These are phyloP conservation scores for Drosophila miranda DNA, from an alignment of 1,140 invertebrate genomes.

Conservation along the genomic window DNA sequence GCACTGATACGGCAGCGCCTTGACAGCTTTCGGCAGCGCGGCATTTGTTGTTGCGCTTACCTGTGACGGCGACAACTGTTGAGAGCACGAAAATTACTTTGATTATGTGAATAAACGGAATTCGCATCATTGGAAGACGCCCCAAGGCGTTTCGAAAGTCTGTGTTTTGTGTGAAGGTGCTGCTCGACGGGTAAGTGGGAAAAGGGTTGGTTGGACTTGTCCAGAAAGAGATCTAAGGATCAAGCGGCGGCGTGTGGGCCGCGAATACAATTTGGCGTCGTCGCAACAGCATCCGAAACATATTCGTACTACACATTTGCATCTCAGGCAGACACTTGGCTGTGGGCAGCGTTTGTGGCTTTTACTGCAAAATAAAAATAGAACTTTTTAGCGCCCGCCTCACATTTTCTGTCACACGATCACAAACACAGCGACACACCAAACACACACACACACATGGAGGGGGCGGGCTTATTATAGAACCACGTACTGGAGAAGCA, in stretches of 20 bases:
- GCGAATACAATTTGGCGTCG: constrained; percentile 73
- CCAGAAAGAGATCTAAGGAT: constrained; percentile 52
- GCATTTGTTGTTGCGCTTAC: constrained; percentile 38
- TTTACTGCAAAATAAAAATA: constrained; percentile 79
- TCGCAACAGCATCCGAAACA: constrained; percentile 71
- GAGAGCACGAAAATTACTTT: constrained; percentile 82
- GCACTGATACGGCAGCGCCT: constrained; percentile 37
- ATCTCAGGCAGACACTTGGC: constrained; percentile 50
- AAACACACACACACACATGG: constrained; percentile 17
- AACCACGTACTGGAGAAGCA: constrained; percentile 43
- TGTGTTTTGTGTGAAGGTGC: constrained; percentile 8
- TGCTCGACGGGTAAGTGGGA: constrained; percentile 15
- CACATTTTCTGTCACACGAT: constrained; percentile 69
- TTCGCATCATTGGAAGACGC: constrained; percentile 68
- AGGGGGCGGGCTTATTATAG: constrained; percentile 55
- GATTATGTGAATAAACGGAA: constrained; percentile 63
- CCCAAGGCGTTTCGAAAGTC: constrained; percentile 17
- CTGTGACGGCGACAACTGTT: constrained; percentile 82
- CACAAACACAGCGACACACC: constrained; percentile 34
- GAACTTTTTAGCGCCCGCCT: constrained; percentile 65
- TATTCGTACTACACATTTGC: constrained; percentile 74
- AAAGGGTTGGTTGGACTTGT: constrained; percentile 8
- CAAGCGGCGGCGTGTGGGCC: constrained; percentile 63
- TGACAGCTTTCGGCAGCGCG: constrained; percentile 3
- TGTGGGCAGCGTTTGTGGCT: constrained; percentile 46